phyloP scores from a whole-genome alignment of 2,888 invertebrate genomes.

The Polydrusus cervinus region DNA sequence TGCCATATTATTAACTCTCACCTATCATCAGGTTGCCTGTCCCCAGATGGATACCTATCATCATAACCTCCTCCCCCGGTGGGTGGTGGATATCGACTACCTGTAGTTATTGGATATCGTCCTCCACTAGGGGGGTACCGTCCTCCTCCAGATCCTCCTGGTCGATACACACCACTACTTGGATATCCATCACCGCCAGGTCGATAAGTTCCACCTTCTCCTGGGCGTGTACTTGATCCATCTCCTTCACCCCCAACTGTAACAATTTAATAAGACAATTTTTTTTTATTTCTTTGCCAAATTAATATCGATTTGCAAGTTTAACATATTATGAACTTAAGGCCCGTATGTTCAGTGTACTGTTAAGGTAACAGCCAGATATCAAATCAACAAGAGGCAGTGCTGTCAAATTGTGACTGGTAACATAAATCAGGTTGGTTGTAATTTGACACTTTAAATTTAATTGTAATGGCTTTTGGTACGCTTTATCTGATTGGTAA shows the following conservation, averaged over 20 bases:
- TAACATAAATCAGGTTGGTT: too few species aligned
- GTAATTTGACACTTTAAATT: too few species aligned
- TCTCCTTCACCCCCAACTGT: conserved; percentile 64
- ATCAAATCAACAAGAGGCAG: too few species aligned
- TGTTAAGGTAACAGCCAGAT: too few species aligned
- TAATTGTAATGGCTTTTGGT: too few species aligned
- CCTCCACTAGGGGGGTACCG: conserved; percentile 57
- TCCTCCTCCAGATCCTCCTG: conserved; percentile 54
- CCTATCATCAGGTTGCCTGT: conserved; percentile 58
- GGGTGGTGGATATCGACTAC: conserved; percentile 68
- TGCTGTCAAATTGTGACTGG: too few species aligned
- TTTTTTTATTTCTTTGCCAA: background rate
- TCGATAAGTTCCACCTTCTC: conserved; percentile 57
- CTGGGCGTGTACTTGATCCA: conserved; percentile 58
- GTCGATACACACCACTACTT: conserved; percentile 57
- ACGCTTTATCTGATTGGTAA: too few species aligned
- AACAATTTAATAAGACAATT: conserved; percentile 33
- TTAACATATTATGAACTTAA: too few species aligned
- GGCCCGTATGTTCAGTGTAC: too few species aligned
- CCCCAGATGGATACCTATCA: conserved; percentile 57
- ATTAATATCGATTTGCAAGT: too few species aligned
- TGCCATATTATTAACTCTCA: background rate
- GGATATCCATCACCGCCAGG: conserved; percentile 59
- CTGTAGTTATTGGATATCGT: conserved; percentile 54
- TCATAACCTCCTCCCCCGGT: conserved; percentile 61